phyloP scores from a whole-genome alignment of 1,140 invertebrate genomes.

The Anthonomus grandis region DNA sequence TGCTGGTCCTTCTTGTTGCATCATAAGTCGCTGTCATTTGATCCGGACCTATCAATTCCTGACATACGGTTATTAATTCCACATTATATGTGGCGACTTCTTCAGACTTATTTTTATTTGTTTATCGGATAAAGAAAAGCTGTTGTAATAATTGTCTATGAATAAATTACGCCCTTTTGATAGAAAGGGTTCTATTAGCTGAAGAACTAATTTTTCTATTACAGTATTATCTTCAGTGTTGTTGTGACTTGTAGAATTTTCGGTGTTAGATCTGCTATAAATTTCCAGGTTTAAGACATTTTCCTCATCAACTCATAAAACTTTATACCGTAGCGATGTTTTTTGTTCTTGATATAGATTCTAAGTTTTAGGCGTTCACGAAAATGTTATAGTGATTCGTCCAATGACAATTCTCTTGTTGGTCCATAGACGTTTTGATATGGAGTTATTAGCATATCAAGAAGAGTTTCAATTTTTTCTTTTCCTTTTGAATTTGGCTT shows the following conservation, averaged over 20 bases:
- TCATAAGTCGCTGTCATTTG: constrained; percentile 31
- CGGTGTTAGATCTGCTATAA: not conserved
- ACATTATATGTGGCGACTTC: constrained; percentile 31
- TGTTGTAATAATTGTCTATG: too few relatives aligned
- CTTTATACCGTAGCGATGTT: not conserved
- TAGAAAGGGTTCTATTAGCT: constrained; percentile 7
- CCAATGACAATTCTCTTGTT: not conserved
- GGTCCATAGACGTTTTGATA: not conserved
- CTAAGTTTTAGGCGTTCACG: not conserved
- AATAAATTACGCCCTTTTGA: constrained; percentile 12
- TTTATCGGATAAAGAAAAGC: constrained; percentile 22
- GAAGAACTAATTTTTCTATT: constrained; percentile 1
- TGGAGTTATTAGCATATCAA: not conserved
- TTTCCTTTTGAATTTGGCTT: too few relatives aligned
- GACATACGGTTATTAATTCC: too few relatives aligned
- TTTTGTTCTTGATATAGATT: not conserved
- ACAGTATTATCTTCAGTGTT: not conserved
- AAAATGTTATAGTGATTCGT: not conserved
- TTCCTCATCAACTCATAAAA: not conserved
- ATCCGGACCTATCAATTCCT: constrained; percentile 29
- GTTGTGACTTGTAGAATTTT: too few relatives aligned
- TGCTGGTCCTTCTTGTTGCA: constrained; percentile 28
- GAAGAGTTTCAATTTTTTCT: too few relatives aligned
- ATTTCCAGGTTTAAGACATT: not conserved
- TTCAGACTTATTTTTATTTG: constrained; percentile 26